These are phyloP conservation scores for Melanargia galathea DNA, from an alignment of 2,888 invertebrate species.

Conservation along the genomic window DNA sequence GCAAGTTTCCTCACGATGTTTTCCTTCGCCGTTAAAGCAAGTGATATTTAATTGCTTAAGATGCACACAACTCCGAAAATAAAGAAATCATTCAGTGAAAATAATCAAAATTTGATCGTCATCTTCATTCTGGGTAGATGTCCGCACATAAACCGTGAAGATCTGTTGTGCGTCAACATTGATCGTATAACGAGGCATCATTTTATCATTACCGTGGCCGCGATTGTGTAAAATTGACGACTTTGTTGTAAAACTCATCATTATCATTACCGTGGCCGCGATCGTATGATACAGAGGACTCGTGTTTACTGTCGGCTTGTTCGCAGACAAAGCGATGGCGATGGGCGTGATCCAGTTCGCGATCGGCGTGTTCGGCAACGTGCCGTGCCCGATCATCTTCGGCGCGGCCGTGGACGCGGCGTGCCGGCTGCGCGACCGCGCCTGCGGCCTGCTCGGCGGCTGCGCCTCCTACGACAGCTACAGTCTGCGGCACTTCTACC, in stretches of 20 bases:
- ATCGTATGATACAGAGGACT: background rate
- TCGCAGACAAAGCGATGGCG: conserved; percentile 94
- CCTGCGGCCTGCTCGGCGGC: conserved; percentile 91
- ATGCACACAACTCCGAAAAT: no score
- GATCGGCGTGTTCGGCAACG: conserved; percentile 95
- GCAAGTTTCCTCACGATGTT: no score
- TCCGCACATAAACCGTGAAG: no score
- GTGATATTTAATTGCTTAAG: no score
- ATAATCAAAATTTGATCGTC: no score
- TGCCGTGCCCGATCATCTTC: conserved; percentile 97
- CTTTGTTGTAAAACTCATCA: no score
- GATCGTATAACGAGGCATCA: no score
- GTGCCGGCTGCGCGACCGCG: conserved; percentile 92
- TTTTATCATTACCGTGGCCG: no score
- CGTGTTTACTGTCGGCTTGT: conserved; percentile 5
- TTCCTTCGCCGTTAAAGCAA: no score
- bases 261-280: background rate
- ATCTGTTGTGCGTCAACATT: no score
- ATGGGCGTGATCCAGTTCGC: conserved; percentile 96
- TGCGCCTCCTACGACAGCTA: conserved; percentile 94
- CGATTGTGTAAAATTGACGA: background rate
- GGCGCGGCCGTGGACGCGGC: conserved; percentile 96
- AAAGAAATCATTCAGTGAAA: no score
- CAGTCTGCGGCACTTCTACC: conserved; percentile 91
- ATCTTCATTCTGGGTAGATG: no score